These are phyloP conservation scores for Hiodon tergisus DNA, from an alignment of 2,113 vertebrate species.

Conservation along the genomic window DNA sequence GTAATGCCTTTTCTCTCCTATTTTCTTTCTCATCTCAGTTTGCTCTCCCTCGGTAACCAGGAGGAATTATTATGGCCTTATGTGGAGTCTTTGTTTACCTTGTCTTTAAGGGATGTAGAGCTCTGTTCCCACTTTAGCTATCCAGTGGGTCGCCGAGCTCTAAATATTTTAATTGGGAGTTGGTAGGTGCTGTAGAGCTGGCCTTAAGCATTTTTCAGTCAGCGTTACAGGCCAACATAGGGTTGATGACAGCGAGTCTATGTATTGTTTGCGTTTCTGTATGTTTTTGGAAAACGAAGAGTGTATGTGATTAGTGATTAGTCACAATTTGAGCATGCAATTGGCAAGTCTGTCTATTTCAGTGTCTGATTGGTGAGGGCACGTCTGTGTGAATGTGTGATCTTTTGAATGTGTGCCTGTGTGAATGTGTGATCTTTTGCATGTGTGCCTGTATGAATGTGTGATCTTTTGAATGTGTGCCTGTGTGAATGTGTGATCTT, in stretches of 20 bases:
- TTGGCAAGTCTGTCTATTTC: background rate
- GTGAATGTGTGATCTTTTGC: background rate
- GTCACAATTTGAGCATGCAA: background rate
- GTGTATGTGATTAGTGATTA: too few relatives aligned
- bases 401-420: background rate
- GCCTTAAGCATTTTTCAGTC: too few relatives aligned
- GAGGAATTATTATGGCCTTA: background rate
- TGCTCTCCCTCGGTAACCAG: background rate
- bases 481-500: too few relatives aligned
- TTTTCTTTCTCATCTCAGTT: background rate
- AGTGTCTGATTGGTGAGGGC: background rate
- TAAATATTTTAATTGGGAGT: too few relatives aligned
- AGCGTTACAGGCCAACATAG: too few relatives aligned
- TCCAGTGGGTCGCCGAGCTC: too few relatives aligned
- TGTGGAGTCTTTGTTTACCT: background rate
- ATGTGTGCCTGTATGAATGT: too few relatives aligned
- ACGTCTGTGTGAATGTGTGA: background rate
- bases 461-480: too few relatives aligned
- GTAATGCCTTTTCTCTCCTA: background rate
- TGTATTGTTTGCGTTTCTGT: too few relatives aligned
- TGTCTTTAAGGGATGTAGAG: background rate
- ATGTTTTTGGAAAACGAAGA: too few relatives aligned
- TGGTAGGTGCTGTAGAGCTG: too few relatives aligned
- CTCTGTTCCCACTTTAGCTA: background rate
- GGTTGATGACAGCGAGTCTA: too few relatives aligned